Evolutionary conservation across 2,797 vertebrate genomes (phyloP).

Genomic region (Microchirus variegatus): DNA sequence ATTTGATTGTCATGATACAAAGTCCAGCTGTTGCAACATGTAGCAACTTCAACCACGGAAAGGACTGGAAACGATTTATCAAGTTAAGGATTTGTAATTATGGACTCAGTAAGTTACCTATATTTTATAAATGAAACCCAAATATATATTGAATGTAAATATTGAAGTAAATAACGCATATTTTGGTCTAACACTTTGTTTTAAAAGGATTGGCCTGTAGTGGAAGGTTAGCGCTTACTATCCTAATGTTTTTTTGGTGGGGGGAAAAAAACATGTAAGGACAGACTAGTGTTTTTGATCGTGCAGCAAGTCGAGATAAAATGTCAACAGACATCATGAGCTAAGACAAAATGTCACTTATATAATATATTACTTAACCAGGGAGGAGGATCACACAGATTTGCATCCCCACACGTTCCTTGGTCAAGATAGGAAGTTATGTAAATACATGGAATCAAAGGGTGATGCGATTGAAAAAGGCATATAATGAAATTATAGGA

Average conservation of each 20-base stretch:
- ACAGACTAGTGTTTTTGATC: not conserved
- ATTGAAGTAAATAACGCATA: not conserved
- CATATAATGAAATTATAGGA: too few relatives aligned
- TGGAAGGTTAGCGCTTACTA: not conserved
- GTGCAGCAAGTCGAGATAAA: conserved; percentile 12
- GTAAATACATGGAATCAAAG: too few relatives aligned
- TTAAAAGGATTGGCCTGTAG: not conserved
- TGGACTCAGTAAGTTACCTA: conserved; percentile 49
- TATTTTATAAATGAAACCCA: conserved; percentile 14
- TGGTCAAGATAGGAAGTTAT: conserved; percentile 7
- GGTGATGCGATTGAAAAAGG: too few relatives aligned
- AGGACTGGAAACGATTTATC: conserved; percentile 46
- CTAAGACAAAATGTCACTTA: conserved; percentile 54
- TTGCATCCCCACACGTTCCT: conserved; percentile 26
- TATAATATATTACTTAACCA: conserved; percentile 58
- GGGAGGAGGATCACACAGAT: conserved; percentile 33
- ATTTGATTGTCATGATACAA: conserved; percentile 72
- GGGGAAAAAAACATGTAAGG: not conserved
- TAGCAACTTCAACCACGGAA: conserved; percentile 44
- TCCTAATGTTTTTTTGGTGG: not conserved
- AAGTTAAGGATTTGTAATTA: conserved; percentile 43
- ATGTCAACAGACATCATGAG: conserved; percentile 22
- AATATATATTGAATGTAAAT: conserved; percentile 6
- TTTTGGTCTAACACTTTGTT: not conserved
- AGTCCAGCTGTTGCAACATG: conserved; percentile 73